phyloP scores from a whole-genome alignment of 2,888 invertebrate genomes.

The Drosophila hawaiiensis region DNA sequence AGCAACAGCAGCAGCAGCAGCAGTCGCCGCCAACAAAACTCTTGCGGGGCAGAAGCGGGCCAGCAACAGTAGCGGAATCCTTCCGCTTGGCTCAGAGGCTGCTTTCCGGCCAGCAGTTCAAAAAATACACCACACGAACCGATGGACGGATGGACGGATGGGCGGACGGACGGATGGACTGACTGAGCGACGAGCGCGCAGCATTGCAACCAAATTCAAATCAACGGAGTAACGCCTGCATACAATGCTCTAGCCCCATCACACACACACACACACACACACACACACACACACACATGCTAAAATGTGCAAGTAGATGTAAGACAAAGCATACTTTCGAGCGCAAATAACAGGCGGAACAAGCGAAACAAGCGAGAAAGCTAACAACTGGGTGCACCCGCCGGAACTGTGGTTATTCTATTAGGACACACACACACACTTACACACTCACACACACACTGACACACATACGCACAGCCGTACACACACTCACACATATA shows the following conservation, averaged over 20 bases:
- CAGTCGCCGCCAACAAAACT: background rate
- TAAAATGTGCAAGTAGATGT: conserved; percentile 15
- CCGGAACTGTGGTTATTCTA: conserved; percentile 64
- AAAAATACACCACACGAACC: conserved; percentile 57
- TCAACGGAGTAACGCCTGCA: conserved; percentile 73
- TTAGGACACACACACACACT: conserved; percentile 52
- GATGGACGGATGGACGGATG: background rate
- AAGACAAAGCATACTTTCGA: conserved; percentile 78
- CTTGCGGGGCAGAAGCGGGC: conserved; percentile 1
- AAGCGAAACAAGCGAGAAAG: conserved; percentile 60
- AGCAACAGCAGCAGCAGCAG: background rate
- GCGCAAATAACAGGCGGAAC: conserved; percentile 73
- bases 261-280: background rate
- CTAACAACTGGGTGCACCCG: conserved; percentile 55
- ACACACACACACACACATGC: conserved; percentile 5
- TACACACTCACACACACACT: conserved; percentile 15
- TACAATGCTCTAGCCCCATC: conserved; percentile 26
- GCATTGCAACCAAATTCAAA: conserved; percentile 61
- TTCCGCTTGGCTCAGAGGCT: conserved; percentile 63
- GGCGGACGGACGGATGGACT: background rate
- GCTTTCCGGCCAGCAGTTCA: conserved; percentile 61
- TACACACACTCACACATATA: conserved; percentile 19
- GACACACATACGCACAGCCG: conserved; percentile 6
- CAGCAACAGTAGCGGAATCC: conserved; percentile 49
- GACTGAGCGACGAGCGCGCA: conserved; percentile 16